Evolutionary conservation across 2,888 invertebrate species (phyloP), one percentile per base, ranked within the genome.

Genomic region (Hartigia nigra): DNA sequence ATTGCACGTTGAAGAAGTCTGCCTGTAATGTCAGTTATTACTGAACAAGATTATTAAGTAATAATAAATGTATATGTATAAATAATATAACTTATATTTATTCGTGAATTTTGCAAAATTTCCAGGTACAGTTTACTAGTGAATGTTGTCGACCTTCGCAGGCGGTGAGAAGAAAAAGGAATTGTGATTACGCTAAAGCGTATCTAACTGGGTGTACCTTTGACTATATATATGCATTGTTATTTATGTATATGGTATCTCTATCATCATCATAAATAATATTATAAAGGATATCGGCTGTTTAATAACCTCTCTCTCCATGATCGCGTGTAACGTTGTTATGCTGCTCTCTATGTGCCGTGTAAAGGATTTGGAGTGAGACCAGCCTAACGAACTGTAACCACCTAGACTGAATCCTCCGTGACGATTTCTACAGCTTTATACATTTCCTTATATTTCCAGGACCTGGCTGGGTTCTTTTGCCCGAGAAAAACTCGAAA

Each of bases 341-440:
- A 55, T 23, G 23, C 55, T 55, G 23, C 55, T 55, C 55, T 55
- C 55, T 55, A 55, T 55, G 14, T 55, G 55, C 55, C 77, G 74
- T 80, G 74, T 77, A 76, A 74, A 79, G 80, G 82, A 87, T 90
- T 83, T 87, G 82, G 90, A 90, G 86, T 90, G 88, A 84, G 86
- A 90, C 90, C 86, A 83, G 83, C 84, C 87, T 89, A 90, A 90
- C 90, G 88, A 90, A 87, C 87, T 88, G 87, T 85, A 81, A 87
- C 55, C 55, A 23, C 55, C 55, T 55, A 55, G 55, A 55, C 55
- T 55, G 23, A 23, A 55, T 23, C 55, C 55, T 55, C 23, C 23
- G 23, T 23, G 2, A 55, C 55, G 55, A 55, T 55, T 55, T 55
- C 55, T 55, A 55, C 23, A 55, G 55, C 55, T 55, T 14, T 55